Base-by-base conservation (phyloP, 2,888 invertebrate species). In the Nipponacmea schrenckii region DNA sequence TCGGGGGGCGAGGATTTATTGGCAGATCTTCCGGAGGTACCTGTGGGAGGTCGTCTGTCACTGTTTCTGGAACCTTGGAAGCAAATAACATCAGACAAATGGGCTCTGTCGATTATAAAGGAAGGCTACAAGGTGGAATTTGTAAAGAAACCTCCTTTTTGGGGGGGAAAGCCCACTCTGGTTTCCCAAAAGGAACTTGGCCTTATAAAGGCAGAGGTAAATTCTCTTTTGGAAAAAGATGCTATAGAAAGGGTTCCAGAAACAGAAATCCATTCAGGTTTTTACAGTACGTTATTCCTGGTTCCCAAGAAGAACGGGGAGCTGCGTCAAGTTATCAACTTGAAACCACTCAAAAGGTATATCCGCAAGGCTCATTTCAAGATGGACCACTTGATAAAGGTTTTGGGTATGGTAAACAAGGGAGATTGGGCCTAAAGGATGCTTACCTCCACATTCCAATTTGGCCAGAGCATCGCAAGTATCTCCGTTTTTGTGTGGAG, bases 281-380 rank as follows among this genome's bases (percentile, higher is more conserved):
- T 76, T 56, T 77, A 77, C 77, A 74, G 74, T 63, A 73, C 77
- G 26, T 69, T 73, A 70, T 77, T 75, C 68, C 68, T 72, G 44
- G 73, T 71, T 26, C 44, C 65, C 46, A 73, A 76, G 46, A 74
- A 74, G 64, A 68, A 48, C 15, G 65, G 56, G 56, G 56, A 56
- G 20, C 56, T 56, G n/a, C 20, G 56, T 20, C 56, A n/a, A 8
- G 56, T 56, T 71, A 72, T 72, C 65, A 76, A 74, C 62, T 63
- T 72, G 14, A 75, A 67, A 50, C 77, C 75, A 31, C 74, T 77
- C 62, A 77, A 77, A 67, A 24, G 39, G 71, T 77, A 77, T 72
- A 74, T 77, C 63, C 7, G 20, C 62, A 77, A 72, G 50, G 69
- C 74, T 45, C 74, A 75, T 68, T 77, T 77, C 77, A 77, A 75